A percentile compares a stretch with the other conserved stretches of the same genome.
These are phyloP conservation scores for Rhaphigaster nebulosa DNA, from an alignment of 2,888 invertebrate genomes.

Conservation along the genomic window DNA sequence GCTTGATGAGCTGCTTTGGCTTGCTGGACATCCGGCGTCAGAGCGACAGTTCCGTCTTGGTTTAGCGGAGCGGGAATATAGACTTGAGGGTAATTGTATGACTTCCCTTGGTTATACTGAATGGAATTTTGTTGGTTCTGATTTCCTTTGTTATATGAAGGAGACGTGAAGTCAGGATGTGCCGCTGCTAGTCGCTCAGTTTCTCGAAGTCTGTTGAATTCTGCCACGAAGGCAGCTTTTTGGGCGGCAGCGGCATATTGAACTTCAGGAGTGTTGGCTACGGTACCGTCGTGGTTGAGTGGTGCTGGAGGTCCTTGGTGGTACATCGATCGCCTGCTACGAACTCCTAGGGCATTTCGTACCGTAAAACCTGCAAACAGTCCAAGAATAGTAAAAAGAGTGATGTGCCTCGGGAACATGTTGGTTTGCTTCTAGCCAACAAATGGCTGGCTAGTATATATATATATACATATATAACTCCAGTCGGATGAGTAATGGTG, in stretches of 20 bases:
- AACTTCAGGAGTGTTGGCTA: not conserved
- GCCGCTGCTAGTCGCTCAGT: not conserved
- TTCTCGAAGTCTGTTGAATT: not conserved
- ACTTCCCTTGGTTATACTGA: not conserved
- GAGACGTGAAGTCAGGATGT: not conserved
- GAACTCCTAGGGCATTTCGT: not conserved
- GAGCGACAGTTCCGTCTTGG: conserved; percentile 67
- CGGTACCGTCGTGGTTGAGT: not conserved
- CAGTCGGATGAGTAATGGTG: conserved; percentile 1
- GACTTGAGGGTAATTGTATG: not conserved
- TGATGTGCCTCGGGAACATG: not conserved
- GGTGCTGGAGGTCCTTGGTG: not conserved
- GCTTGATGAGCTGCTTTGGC: conserved; percentile 69
- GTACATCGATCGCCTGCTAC: not conserved
- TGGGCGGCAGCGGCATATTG: conserved; percentile 21
- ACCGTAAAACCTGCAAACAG: not conserved
- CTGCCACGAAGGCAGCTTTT: conserved; percentile 19
- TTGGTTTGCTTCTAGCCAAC: not conserved
- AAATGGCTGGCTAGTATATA: not conserved
- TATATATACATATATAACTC: not conserved
- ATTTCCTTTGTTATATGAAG: not conserved
- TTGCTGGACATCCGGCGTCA: conserved; percentile 71
- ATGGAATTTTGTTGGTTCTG: not conserved
- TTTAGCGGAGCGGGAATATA: conserved; percentile 17
- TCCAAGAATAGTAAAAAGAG: not conserved